Evolutionary conservation across 2,888 invertebrate genomes (phyloP), one percentile per base, ranked within the genome.

Genomic region (Enchytraeus crypticus): DNA sequence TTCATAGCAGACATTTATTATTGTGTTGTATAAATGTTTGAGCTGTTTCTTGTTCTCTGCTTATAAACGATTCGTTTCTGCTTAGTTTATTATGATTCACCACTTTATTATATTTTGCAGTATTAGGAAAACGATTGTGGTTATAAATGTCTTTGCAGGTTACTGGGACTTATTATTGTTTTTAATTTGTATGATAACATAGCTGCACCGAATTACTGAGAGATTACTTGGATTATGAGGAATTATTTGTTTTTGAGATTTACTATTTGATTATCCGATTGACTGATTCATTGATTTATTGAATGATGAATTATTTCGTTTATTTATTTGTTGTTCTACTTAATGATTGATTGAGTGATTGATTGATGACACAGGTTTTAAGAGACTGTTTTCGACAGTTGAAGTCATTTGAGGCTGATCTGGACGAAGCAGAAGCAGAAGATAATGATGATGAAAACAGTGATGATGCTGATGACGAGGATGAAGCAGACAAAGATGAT

Each of bases 351-450:
- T n/a, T n/a, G n/a, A n/a, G n/a, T n/a, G n/a, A n/a, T n/a, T 26
- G 11, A 14, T 8, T 5, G 51, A 26, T 54, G 1, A n/a, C n/a
- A 11, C 54, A 54, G 54, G 54, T 54, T 18, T 34, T 54, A 26
- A 30, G 54, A 5, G 54, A 54, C 21, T 54, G 76, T 62, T 75
- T 74, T 64, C 59, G 72, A 38, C 75, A 76, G 63, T 64, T 76
- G 56, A 76, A 76, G 59, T 70, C 71, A 32, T 71, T 76, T 64
- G 71, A 75, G 53, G 68, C 67, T 2, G 66, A 70, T 29, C 71
- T 67, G 8, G 38, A 62, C 1, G 53, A 38, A 8, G 47, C 5
- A 1, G 45, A 21, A 5, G 46, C 11, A 18, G 18, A 38, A 18
- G 32, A 30, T 11, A 54, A 34, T n/a, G 33, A 33, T 11, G 54